A percentile compares a stretch with the other conserved stretches of the same genome.
Conservation (phyloP, 2,113 vertebrate genomes). For the Macaca mulatta region DNA sequence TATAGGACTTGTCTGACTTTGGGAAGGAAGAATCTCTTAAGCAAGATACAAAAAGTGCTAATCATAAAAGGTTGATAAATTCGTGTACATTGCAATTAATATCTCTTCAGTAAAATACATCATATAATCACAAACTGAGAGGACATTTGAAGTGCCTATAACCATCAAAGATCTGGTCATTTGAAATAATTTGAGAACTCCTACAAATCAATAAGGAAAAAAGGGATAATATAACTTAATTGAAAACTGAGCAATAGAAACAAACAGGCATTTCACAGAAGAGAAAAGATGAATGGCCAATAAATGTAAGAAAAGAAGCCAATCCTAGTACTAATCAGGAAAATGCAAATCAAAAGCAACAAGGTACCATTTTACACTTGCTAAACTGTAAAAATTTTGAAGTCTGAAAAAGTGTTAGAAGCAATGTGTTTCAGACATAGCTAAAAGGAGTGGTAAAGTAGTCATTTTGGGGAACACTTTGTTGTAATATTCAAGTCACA, state of each 20-base stretch:
- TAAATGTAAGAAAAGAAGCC: conserved; percentile 8
- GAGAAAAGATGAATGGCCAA: neutral
- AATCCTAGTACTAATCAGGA: neutral
- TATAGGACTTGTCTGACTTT: neutral
- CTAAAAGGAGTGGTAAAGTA: neutral
- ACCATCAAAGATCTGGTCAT: neutral
- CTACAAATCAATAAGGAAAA: neutral
- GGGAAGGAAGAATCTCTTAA: neutral
- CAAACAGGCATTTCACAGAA: neutral
- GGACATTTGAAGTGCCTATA: neutral
- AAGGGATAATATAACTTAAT: neutral
- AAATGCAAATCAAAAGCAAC: conserved; percentile 44
- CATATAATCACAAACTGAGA: neutral
- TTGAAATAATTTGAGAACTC: conserved; percentile 24
- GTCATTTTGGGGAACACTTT: neutral
- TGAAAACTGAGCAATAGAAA: conserved; percentile 15
- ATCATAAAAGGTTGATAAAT: neutral
- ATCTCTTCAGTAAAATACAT: neutral
- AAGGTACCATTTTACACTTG: neutral
- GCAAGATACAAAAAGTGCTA: neutral
- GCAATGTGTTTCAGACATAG: neutral
- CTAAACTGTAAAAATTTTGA: neutral
- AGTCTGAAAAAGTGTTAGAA: neutral
- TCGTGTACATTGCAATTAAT: neutral
- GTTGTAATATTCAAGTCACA: neutral